A percentile compares a stretch with the other conserved stretches of the same genome.
Conservation (phyloP, 2,888 invertebrate genomes). For the Morpho deidamia region DNA sequence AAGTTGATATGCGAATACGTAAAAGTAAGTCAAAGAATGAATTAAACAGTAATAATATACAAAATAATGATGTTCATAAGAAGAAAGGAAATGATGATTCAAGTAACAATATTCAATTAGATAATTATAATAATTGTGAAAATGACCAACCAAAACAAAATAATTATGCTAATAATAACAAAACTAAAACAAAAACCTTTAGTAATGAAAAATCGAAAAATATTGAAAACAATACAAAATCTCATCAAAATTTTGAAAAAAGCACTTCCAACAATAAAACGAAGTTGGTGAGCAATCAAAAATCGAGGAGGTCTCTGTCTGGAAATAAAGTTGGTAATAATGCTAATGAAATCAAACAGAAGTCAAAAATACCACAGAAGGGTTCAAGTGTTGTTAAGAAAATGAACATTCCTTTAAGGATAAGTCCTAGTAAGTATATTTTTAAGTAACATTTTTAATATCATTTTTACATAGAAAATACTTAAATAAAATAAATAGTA, state of each 20-base stretch:
- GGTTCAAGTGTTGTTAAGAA: not conserved
- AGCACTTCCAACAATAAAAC: not conserved
- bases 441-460: not conserved
- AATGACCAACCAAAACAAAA: too few species aligned
- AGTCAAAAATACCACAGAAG: slow-evolving; percentile 3
- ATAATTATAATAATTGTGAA: too few species aligned
- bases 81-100: not conserved
- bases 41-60: not conserved
- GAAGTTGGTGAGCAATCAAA: not conserved
- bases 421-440: slow-evolving; percentile 50
- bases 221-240: not conserved
- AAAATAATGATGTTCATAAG: not conserved
- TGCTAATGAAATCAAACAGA: not conserved
- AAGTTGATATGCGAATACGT: too few species aligned
- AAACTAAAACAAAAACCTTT: not conserved
- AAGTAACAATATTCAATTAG: too few species aligned
- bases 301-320: not conserved
- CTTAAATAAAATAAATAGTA: too few species aligned
- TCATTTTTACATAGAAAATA: too few species aligned
- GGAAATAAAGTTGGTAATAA: not conserved
- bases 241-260: not conserved
- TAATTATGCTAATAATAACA: not conserved
- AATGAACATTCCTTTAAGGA: slow-evolving; percentile 20
- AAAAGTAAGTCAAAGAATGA: not conserved
- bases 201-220: too few species aligned